Percentiles rank a stretch among this genome's conserved stretches.
Conservation (phyloP, 2,888 invertebrate genomes). For the Lithophane socia region DNA sequence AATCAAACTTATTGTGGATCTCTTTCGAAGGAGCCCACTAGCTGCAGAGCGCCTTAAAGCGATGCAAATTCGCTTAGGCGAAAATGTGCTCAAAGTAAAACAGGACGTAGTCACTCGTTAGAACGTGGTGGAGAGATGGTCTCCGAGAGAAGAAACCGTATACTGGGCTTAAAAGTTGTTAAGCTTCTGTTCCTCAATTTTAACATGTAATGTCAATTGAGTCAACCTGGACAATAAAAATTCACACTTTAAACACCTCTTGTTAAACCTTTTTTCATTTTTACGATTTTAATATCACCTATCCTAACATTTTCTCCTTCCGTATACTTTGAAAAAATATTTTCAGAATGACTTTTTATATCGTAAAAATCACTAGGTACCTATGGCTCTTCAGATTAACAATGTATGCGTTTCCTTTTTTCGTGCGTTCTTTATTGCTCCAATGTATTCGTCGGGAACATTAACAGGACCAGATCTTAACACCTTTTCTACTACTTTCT, state of each 20-base stretch:
- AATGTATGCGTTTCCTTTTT: background rate
- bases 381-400: background rate
- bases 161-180: no score
- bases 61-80: constrained; percentile 3
- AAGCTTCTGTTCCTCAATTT: no score
- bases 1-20: background rate
- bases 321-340: background rate
- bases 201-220: no score
- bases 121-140: no score
- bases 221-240: no score
- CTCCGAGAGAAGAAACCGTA: no score
- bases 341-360: background rate
- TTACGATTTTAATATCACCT: no score
- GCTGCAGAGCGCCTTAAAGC: background rate
- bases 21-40: background rate
- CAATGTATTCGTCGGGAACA: background rate
- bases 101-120: no score
- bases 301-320: background rate
- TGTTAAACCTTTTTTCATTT: no score
- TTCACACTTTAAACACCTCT: no score
- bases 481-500: background rate
- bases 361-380: background rate
- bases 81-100: background rate
- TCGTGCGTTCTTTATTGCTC: background rate
- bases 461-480: background rate